phyloP scores from a whole-genome alignment of 1,140 invertebrate genomes.

The Drosophila sulfurigaster region DNA sequence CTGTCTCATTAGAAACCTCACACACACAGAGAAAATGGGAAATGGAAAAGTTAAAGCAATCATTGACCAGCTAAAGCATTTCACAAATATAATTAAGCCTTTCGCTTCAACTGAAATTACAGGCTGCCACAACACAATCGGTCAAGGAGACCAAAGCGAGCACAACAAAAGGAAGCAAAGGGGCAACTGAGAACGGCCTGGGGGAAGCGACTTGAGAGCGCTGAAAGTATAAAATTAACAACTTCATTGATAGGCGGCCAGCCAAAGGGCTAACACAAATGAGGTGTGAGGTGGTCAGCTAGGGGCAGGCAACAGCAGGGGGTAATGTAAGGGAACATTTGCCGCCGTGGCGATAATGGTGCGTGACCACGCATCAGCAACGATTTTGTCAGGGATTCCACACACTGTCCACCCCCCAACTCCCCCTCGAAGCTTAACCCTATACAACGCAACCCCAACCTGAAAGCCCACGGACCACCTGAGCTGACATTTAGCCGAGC shows the following conservation, averaged over 20 bases:
- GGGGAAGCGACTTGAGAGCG: constrained; percentile 13
- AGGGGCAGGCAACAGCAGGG: background rate
- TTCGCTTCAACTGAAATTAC: constrained; percentile 41
- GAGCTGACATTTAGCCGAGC: constrained; percentile 76
- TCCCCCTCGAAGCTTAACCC: no score
- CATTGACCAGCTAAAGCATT: constrained; percentile 30
- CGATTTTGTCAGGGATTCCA: constrained; percentile 73
- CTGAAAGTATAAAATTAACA: constrained; percentile 76
- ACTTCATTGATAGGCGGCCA: constrained; percentile 75
- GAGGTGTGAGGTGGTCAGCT: constrained; percentile 44
- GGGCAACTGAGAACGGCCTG: no score
- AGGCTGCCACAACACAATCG: constrained; percentile 28
- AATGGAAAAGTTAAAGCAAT: constrained; percentile 31
- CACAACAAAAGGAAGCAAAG: background rate
- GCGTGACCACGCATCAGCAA: constrained; percentile 84
- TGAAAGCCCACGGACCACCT: constrained; percentile 53
- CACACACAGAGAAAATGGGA: no score
- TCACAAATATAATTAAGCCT: constrained; percentile 50
- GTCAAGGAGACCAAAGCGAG: background rate
- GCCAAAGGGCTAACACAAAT: constrained; percentile 65
- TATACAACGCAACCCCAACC: no score
- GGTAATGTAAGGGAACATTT: background rate
- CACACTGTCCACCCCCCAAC: background rate
- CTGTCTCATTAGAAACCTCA: background rate
- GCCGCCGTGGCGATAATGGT: constrained; percentile 67